Evolutionary conservation across 2,888 invertebrate genomes (phyloP).

Genomic region (Sceliomorpha sp.): DNA sequence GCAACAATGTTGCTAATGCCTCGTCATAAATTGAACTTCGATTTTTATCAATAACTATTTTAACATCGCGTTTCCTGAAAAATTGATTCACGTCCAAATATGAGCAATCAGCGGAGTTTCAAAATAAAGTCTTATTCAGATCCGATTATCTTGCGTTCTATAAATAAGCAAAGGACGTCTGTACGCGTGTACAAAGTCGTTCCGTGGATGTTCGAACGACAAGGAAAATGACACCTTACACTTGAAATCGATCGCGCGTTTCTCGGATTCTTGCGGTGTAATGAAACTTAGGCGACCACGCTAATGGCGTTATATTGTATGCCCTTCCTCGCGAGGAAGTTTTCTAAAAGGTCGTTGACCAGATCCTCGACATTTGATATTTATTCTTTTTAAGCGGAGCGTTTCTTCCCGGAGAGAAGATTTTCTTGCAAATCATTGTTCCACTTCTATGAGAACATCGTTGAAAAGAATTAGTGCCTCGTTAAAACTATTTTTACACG

Average conservation of each 20-base stretch:
- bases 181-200: constrained; percentile 17
- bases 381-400: neutral
- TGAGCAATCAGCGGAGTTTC: no score
- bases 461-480: no score
- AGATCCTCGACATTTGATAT: no score
- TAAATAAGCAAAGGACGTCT: constrained; percentile 35
- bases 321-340: neutral
- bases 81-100: no score
- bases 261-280: constrained; percentile 25
- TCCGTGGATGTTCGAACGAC: constrained; percentile 9
- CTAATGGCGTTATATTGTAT: constrained; percentile 10
- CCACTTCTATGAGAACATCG: neutral
- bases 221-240: constrained; percentile 35
- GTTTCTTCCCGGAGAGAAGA: neutral
- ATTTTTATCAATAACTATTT: no score
- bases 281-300: constrained; percentile 32
- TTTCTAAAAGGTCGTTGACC: constrained; percentile 7
- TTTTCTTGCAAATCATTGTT: neutral
- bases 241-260: constrained; percentile 31
- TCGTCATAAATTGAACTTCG: no score
- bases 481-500: no score
- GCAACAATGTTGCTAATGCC: no score
- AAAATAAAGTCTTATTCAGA: no score
- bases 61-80: no score
- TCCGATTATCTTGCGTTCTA: no score